phyloP scores from a whole-genome alignment of 1,140 invertebrate species.

The Homarus americanus region DNA sequence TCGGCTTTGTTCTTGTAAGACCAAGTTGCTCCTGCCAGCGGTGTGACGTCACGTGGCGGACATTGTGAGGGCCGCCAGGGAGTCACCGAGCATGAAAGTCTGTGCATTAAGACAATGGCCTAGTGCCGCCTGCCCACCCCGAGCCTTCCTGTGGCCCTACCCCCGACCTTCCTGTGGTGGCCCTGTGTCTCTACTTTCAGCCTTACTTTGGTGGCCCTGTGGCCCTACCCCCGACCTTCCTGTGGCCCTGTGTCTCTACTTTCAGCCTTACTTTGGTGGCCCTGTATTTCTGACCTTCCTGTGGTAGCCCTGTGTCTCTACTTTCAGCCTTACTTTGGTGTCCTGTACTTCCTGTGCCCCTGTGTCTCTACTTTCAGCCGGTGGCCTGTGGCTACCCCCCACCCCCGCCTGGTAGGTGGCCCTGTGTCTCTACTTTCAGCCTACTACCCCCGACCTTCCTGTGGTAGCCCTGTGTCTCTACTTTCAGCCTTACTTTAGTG shows the following conservation, averaged over 20 bases:
- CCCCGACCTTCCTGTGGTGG: neutral
- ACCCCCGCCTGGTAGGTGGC: too few species aligned
- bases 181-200: too few species aligned
- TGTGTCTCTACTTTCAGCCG: too few species aligned
- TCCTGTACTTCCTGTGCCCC: neutral
- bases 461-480: neutral
- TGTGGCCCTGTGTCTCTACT: neutral
- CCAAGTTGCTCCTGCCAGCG: slow-evolving; percentile 23
- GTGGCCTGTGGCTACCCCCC: too few species aligned
- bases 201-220: too few species aligned
- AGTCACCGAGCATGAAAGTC: slow-evolving; percentile 60
- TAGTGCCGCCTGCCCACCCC: slow-evolving; percentile 8
- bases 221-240: neutral
- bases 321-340: too few species aligned
- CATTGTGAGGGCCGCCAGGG: slow-evolving; percentile 56
- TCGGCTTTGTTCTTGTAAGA: slow-evolving; percentile 28
- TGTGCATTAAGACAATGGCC: slow-evolving; percentile 41
- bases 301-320: neutral
- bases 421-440: too few species aligned
- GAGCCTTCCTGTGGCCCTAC: neutral
- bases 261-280: too few species aligned
- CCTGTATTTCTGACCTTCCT: neutral
- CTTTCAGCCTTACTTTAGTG: too few species aligned
- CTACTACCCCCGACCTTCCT: neutral
- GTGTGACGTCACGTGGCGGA: slow-evolving; percentile 42